Evolutionary conservation across 2,797 vertebrate species (phyloP), one percentile per base, ranked within the genome.

Genomic region (Spinibarbus caldwelli): DNA sequence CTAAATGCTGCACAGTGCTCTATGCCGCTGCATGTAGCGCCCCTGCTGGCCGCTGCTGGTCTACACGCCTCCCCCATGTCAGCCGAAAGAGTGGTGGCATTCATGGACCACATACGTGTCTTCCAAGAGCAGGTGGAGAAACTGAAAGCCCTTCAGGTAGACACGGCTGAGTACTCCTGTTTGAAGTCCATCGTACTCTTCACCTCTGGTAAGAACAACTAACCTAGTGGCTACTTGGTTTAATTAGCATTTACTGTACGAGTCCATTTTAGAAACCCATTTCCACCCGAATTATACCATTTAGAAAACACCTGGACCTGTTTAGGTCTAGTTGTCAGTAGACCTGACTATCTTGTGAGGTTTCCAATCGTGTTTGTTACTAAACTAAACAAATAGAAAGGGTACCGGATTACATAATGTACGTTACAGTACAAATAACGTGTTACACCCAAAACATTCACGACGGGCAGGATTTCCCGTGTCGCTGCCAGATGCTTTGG

Each of bases 61-160:
- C 95, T 97, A 76, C 97, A 97, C 11, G 97, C 96, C 26, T 96
- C 96, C 0, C 97, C 97, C 62, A 96, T 96, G 96, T 96, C 95
- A 0, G 96, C 96, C 0, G 96, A 97, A 82, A 94, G 96, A 0
- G 96, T 96, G 49, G 96, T 96, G 90, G 96, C 96, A 86, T 96
- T 97, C 94, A 96, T 97, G 97, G 96, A 97, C 92, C 96, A 97
- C 93, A 96, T 96, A 91, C 94, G 96, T 0, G 94, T 97, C 86
- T 97, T 97, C 93, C 97, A 97, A 87, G 96, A 97, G 92, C 96
- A 97, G 92, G 96, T 97, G 92, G 96, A 97, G 93, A 97, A 96
- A 92, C 95, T 97, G 90, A 96, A 96, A 92, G 95, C 92, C 4
- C 95, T 97, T 90, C 96, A 95, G 88, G 95, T 97, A 9, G 97